Conservation (phyloP, 2,113 vertebrate genomes). For the Egretta garzetta region DNA sequence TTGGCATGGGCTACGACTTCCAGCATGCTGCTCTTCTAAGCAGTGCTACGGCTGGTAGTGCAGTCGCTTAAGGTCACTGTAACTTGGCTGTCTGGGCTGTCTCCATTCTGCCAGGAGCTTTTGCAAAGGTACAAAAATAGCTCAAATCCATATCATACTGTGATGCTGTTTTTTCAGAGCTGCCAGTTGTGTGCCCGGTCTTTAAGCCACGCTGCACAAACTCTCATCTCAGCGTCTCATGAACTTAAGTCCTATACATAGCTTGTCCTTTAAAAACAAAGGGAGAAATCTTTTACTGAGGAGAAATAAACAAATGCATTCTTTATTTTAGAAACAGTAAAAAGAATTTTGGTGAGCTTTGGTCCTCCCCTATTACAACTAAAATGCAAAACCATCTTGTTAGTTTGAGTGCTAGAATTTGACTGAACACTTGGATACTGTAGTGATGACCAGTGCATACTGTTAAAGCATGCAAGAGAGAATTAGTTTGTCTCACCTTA, state of each 20-base stretch:
- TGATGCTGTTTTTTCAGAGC: background rate
- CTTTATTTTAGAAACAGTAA: background rate
- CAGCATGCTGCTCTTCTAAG: background rate
- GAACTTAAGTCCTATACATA: background rate
- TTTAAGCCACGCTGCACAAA: background rate
- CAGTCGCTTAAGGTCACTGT: background rate
- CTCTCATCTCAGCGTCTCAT: background rate
- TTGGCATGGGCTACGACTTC: background rate
- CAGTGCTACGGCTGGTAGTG: rapidly evolving
- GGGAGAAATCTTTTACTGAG: background rate
- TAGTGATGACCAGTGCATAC: background rate
- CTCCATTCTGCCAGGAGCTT: background rate
- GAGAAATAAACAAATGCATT: background rate
- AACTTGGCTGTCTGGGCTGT: background rate
- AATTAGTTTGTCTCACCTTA: background rate
- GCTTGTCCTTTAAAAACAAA: background rate
- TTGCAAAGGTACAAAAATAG: background rate
- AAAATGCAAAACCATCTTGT: background rate
- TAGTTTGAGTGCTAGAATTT: background rate
- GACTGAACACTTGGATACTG: background rate
- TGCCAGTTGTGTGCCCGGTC: background rate
- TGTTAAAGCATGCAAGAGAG: background rate
- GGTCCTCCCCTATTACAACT: background rate
- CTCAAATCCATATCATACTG: background rate
- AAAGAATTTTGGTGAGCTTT: background rate